Percentiles rank a stretch among this genome's conserved stretches.
Evolutionary conservation across 2,888 invertebrate species (phyloP).

Genomic region (Pyralis farinalis): DNA sequence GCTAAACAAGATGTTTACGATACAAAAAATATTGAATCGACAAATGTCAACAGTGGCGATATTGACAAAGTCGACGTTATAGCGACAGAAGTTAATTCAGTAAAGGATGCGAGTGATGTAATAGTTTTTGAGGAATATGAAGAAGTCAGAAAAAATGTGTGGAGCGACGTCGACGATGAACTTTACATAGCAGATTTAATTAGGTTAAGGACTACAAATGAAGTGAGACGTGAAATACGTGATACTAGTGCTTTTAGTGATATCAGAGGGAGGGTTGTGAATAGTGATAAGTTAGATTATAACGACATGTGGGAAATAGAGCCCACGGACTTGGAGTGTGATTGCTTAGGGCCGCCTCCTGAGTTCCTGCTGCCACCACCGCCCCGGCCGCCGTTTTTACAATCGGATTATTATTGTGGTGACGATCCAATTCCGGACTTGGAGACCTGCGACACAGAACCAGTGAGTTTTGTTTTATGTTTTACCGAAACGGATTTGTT

Average conservation of each 20-base stretch:
- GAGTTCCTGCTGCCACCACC: constrained; percentile 88
- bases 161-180: constrained; percentile 75
- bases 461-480: constrained; percentile 82
- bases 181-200: constrained; percentile 73
- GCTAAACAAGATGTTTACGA: constrained; percentile 33
- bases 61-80: constrained; percentile 41
- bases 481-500: too few relatives aligned
- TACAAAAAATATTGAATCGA: constrained; percentile 24
- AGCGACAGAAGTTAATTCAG: constrained; percentile 39
- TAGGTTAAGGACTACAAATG: constrained; percentile 67
- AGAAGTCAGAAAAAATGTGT: constrained; percentile 66
- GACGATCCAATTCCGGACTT: constrained; percentile 86
- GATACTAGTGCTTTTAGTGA: constrained; percentile 69
- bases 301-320: constrained; percentile 87
- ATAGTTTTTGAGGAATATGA: constrained; percentile 43
- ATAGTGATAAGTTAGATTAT: constrained; percentile 76
- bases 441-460: constrained; percentile 88
- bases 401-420: constrained; percentile 85
- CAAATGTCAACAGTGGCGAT: constrained; percentile 16
- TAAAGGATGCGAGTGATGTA: constrained; percentile 27
- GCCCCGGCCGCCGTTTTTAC: constrained; percentile 86
- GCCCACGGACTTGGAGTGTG: constrained; percentile 86
- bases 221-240: constrained; percentile 71
- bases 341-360: constrained; percentile 88
- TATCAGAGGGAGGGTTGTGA: constrained; percentile 76